A percentile compares a stretch with the other conserved stretches of the same genome.
phyloP scores from a whole-genome alignment of 2,888 invertebrate species.

The Eupithecia vulgata region DNA sequence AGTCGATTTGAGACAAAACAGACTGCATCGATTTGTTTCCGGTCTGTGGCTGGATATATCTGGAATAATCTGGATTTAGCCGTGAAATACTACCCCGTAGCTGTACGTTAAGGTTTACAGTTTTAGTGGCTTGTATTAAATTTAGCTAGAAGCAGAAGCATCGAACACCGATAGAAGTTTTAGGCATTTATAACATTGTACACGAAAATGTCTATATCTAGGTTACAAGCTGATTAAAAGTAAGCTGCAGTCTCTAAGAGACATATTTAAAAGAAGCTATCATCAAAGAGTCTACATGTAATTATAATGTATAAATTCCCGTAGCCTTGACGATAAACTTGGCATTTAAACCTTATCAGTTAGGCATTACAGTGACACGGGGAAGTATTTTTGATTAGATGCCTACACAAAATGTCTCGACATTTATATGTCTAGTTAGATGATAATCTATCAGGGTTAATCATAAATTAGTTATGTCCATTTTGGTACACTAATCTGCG shows the following conservation, averaged over 20 bases:
- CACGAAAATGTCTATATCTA: neutral
- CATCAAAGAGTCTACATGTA: neutral
- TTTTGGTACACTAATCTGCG: conserved; percentile 24
- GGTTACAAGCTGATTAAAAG: neutral
- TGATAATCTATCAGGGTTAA: conserved; percentile 21
- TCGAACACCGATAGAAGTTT: neutral
- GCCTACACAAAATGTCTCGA: neutral
- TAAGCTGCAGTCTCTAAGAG: neutral
- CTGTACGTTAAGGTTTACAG: neutral
- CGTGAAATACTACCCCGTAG: conserved; percentile 10
- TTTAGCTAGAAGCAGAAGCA: neutral
- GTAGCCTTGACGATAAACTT: neutral
- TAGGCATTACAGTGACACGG: neutral
- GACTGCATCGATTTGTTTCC: conserved; percentile 15
- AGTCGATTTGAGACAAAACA: conserved; percentile 13
- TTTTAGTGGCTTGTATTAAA: neutral
- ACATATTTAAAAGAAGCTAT: neutral
- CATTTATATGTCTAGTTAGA: conserved; percentile 9
- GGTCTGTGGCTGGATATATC: conserved; percentile 4
- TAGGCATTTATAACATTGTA: neutral
- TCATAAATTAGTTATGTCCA: conserved; percentile 15
- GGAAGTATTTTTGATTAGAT: conserved; percentile 9
- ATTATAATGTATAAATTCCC: neutral
- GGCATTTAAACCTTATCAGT: neutral
- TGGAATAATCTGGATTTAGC: neutral